A percentile compares a stretch with the other conserved stretches of the same genome.
Evolutionary conservation across 2,113 vertebrate species (phyloP).

Genomic region (Paedocypris sp.): DNA sequence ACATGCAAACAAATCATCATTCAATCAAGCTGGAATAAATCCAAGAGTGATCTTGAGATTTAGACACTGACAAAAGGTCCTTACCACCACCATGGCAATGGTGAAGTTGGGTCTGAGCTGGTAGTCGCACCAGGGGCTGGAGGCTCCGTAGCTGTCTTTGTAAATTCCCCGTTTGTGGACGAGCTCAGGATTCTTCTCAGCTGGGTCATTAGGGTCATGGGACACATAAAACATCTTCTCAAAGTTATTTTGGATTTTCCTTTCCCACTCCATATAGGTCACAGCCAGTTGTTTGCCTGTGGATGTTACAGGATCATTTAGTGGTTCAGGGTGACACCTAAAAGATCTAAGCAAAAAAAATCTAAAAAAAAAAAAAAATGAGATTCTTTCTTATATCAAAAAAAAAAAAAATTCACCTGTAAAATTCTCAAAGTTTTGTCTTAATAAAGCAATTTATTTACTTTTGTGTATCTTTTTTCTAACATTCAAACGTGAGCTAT

Average conservation of each 20-base stretch:
- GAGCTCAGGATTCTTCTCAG: constrained; percentile 74
- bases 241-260: constrained; percentile 77
- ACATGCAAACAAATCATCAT: not conserved
- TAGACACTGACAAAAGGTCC: not conserved
- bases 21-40: not conserved
- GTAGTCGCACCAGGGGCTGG: constrained; percentile 94
- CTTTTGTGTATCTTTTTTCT: too few relatives aligned
- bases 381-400: too few relatives aligned
- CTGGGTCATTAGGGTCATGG: constrained; percentile 66
- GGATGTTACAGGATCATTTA: not conserved
- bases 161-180: constrained; percentile 92
- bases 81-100: constrained; percentile 91
- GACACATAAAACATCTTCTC: constrained; percentile 84
- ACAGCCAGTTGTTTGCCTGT: constrained; percentile 54
- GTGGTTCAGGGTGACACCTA: not conserved
- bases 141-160: constrained; percentile 89
- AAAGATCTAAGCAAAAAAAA: too few relatives aligned
- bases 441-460: too few relatives aligned
- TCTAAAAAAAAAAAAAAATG: too few relatives aligned
- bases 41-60: not conserved
- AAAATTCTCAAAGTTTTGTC: too few relatives aligned
- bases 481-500: too few relatives aligned
- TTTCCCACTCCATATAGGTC: constrained; percentile 80
- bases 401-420: too few relatives aligned
- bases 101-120: constrained; percentile 92